Conservation (phyloP, 1,140 invertebrate species). For the Pristionchus pacificus region DNA sequence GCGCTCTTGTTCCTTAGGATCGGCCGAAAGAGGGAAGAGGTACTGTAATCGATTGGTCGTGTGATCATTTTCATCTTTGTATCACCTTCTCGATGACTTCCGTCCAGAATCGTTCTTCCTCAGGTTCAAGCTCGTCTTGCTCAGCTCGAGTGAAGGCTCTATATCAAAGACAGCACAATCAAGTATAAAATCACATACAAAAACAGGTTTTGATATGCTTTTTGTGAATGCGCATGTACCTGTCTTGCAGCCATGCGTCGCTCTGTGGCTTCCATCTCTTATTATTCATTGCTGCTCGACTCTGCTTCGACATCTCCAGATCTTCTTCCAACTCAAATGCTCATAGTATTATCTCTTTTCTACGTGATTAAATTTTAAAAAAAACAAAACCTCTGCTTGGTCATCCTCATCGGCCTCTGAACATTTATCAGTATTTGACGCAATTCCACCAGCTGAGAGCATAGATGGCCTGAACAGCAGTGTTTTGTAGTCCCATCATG, state of each 20-base stretch:
- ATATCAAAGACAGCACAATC: too few relatives aligned
- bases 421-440: constrained; percentile 34
- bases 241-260: constrained; percentile 47
- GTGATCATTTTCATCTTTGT: too few relatives aligned
- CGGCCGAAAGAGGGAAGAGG: constrained; percentile 46
- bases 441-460: constrained; percentile 4
- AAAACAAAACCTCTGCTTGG: constrained; percentile 22
- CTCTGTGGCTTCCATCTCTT: constrained; percentile 43
- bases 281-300: constrained; percentile 46
- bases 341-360: neutral
- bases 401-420: constrained; percentile 37
- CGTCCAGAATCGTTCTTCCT: constrained; percentile 54
- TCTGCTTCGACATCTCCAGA: constrained; percentile 41
- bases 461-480: constrained; percentile 11
- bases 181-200: too few relatives aligned
- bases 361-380: neutral
- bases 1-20: constrained; percentile 43
- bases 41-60: too few relatives aligned
- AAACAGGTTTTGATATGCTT: too few relatives aligned
- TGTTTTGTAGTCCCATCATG: neutral
- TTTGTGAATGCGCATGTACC: too few relatives aligned
- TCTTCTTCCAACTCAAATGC: constrained; percentile 37
- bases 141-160: constrained; percentile 37
- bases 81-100: constrained; percentile 57
- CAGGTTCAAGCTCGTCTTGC: constrained; percentile 41